Evolutionary conservation across 1,140 invertebrate species (phyloP).

Genomic region (Amyelois transitella): DNA sequence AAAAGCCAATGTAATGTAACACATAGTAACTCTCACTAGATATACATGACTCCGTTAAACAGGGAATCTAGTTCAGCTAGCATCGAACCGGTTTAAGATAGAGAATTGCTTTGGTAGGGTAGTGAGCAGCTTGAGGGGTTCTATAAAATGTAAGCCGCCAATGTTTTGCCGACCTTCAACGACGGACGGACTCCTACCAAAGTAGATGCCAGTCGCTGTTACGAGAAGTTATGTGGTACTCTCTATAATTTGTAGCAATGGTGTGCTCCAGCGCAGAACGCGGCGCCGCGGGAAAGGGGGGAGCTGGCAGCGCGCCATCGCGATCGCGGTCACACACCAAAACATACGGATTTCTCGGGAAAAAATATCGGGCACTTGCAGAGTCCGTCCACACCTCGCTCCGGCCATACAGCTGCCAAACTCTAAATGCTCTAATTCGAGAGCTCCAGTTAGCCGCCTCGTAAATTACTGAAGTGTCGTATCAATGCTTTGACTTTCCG

Average conservation of each 20-base stretch:
- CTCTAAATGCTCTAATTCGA: not conserved
- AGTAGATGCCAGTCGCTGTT: no score
- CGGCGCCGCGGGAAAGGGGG: conserved; percentile 7
- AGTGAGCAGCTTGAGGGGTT: no score
- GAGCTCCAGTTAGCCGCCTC: no score
- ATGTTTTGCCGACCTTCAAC: no score
- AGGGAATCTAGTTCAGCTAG: no score
- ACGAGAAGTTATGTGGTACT: not conserved
- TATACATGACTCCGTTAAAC: no score
- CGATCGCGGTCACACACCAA: conserved; percentile 52
- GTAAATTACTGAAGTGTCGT: not conserved
- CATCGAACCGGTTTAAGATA: no score
- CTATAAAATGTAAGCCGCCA: no score
- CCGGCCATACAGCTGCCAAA: not conserved
- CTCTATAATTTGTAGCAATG: not conserved
- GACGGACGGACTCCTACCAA: no score
- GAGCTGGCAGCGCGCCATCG: conserved; percentile 46
- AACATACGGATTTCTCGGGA: conserved; percentile 55
- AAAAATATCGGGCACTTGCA: conserved; percentile 35
- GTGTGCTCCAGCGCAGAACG: conserved; percentile 1
- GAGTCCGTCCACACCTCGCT: not conserved
- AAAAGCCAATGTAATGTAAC: no score
- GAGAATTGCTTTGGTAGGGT: no score
- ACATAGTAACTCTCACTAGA: no score
- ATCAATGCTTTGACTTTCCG: not conserved